A percentile compares a stretch with the other conserved stretches of the same genome.
These are phyloP conservation scores for Enchytraeus crypticus DNA, from an alignment of 2,888 invertebrate genomes.

Conservation along the genomic window DNA sequence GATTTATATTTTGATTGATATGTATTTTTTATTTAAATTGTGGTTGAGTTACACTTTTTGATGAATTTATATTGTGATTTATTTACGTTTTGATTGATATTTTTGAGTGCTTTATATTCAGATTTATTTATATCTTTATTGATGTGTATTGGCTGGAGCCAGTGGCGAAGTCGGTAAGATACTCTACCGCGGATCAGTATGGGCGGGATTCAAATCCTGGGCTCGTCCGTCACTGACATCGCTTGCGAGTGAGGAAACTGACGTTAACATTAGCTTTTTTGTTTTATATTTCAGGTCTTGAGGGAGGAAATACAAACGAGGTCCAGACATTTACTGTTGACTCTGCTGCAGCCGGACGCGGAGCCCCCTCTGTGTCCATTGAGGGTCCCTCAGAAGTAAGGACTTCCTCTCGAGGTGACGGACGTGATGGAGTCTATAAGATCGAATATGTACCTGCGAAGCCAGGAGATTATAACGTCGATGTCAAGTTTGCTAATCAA, in stretches of 20 bases:
- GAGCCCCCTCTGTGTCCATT: conserved; percentile 69
- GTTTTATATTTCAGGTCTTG: conserved; percentile 55
- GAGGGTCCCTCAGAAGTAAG: conserved; percentile 69
- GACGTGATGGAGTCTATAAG: conserved; percentile 73
- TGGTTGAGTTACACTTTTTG: neutral
- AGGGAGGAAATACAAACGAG: conserved; percentile 62
- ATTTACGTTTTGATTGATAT: neutral
- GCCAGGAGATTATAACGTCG: conserved; percentile 65
- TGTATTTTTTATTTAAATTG: no score
- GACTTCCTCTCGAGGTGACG: conserved; percentile 74
- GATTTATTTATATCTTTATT: neutral
- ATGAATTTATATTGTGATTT: neutral
- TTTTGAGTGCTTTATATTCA: no score
- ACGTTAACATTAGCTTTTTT: no score
- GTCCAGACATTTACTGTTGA: conserved; percentile 69
- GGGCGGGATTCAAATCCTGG: no score
- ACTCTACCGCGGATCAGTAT: no score
- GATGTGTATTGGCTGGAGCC: no score
- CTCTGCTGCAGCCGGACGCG: conserved; percentile 68
- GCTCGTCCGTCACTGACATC: no score
- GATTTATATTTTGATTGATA: no score
- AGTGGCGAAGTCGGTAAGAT: no score
- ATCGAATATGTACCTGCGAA: conserved; percentile 65
- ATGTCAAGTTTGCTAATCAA: conserved; percentile 71
- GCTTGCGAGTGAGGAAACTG: no score